Evolutionary conservation across 2,797 vertebrate species (phyloP).

Genomic region (Phrynocephalus guinanensis): DNA sequence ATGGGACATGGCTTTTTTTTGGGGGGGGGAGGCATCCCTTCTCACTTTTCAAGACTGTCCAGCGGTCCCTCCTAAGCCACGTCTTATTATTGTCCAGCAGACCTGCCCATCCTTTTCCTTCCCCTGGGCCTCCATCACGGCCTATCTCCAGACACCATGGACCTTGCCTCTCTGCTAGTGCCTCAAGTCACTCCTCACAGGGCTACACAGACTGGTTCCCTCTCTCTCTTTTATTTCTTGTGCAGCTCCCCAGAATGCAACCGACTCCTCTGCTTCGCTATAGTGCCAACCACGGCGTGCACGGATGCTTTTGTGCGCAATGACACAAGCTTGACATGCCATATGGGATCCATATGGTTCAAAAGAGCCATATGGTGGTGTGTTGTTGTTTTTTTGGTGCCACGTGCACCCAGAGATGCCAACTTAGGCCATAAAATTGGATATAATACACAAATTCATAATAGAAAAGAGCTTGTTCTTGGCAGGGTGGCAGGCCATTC

Average conservation of each 20-base stretch:
- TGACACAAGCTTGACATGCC: background rate
- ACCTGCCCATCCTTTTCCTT: background rate
- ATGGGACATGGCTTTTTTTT: background rate
- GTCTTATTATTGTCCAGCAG: background rate
- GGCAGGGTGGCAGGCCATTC: background rate
- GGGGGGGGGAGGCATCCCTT: background rate
- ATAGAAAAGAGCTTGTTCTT: background rate
- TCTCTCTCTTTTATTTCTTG: background rate
- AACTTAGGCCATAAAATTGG: background rate
- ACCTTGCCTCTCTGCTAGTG: slow-evolving; percentile 4
- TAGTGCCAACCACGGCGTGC: background rate
- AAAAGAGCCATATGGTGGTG: background rate
- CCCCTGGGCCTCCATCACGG: too few relatives aligned
- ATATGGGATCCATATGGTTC: background rate
- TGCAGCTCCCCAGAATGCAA: slow-evolving; percentile 1
- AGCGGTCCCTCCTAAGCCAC: background rate
- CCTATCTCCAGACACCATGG: background rate
- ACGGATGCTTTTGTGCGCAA: background rate
- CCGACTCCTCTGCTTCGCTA: background rate
- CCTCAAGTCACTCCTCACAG: slow-evolving; percentile 10
- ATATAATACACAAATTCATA: background rate
- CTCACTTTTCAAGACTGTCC: background rate
- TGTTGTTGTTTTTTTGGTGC: background rate
- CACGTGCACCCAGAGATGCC: background rate
- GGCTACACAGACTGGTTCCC: background rate